Conservation (phyloP, 1,140 invertebrate genomes). For the Lasioglossum albipes region DNA sequence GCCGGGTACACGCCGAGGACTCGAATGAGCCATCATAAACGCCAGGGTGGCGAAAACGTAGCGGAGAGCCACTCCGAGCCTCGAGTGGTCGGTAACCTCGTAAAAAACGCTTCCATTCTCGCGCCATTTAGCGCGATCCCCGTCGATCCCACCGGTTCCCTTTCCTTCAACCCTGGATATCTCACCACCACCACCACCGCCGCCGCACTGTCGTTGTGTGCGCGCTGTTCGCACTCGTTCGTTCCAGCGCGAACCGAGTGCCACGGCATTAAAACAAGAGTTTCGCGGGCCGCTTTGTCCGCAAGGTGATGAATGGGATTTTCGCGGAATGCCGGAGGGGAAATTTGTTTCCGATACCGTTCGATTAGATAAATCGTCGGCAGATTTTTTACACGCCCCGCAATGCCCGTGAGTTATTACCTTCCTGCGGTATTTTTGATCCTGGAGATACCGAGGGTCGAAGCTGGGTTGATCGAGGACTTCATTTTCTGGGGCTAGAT, state of each 20-base stretch:
- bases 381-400: not conserved
- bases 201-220: not conserved
- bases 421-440: no score
- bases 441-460: no score
- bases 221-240: no score
- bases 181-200: no score
- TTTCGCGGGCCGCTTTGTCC: not conserved
- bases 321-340: not conserved
- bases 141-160: not conserved
- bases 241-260: not conserved
- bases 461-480: no score
- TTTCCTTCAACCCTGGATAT: not conserved
- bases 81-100: slow-evolving; percentile 43
- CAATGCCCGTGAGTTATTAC: no score
- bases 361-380: not conserved
- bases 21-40: slow-evolving; percentile 30
- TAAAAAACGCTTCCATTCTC: slow-evolving; percentile 32
- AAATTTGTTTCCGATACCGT: slow-evolving; percentile 16
- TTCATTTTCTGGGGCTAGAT: no score
- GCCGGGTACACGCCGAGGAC: not conserved
- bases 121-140: slow-evolving; percentile 20
- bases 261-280: not conserved
- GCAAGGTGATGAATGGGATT: not conserved
- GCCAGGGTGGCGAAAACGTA: slow-evolving; percentile 33
- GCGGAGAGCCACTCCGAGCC: slow-evolving; percentile 17